Percentiles rank a stretch among this genome's conserved stretches.
Conservation (phyloP, 2,888 invertebrate species). For the Drosophila paramelanica region DNA sequence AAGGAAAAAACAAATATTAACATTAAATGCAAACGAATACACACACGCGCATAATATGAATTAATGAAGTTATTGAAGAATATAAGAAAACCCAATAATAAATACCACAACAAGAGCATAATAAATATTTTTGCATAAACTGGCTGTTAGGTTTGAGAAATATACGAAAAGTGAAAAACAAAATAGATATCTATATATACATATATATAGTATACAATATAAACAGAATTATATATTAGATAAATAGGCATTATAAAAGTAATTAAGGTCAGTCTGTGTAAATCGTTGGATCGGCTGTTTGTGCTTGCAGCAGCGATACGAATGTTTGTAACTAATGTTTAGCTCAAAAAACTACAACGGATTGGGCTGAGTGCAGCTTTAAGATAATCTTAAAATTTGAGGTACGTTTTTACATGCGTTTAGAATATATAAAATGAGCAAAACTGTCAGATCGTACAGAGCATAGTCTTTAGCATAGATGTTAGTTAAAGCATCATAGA, state of each 20-base stretch:
- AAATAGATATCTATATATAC: constrained; percentile 10
- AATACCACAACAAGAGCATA: constrained; percentile 48
- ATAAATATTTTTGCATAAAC: constrained; percentile 72
- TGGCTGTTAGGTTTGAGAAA: constrained; percentile 76
- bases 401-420: constrained; percentile 34
- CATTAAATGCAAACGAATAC: constrained; percentile 42
- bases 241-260: constrained; percentile 58
- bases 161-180: constrained; percentile 36
- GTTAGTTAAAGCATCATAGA: constrained; percentile 64
- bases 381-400: constrained; percentile 30
- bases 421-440: constrained; percentile 30
- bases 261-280: constrained; percentile 66
- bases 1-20: constrained; percentile 4
- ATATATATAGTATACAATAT: constrained; percentile 39
- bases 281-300: constrained; percentile 41
- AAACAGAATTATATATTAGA: constrained; percentile 63
- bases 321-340: constrained; percentile 50
- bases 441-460: constrained; percentile 49
- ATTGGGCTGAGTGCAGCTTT: constrained; percentile 49
- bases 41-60: constrained; percentile 55
- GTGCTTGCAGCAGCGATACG: constrained; percentile 31
- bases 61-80: constrained; percentile 63
- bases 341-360: constrained; percentile 65
- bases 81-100: constrained; percentile 41
- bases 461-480: constrained; percentile 62